Base-by-base conservation (phyloP, 2,113 vertebrate genomes). In the Dolichotis patagonum region DNA sequence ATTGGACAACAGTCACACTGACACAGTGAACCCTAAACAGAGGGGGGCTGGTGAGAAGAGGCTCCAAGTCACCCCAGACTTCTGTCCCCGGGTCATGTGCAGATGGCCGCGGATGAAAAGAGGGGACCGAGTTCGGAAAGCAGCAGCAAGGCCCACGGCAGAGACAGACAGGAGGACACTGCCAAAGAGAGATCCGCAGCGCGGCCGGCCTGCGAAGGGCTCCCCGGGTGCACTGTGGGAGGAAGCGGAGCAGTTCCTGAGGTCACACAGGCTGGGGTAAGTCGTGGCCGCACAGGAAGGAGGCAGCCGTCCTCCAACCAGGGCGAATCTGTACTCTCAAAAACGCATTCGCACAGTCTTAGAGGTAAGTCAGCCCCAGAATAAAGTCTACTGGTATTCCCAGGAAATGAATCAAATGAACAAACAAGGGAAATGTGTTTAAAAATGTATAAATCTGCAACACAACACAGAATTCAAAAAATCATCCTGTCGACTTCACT, bases 401-500 rank as follows among this genome's bases (percentile, higher is more conserved):
- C 35, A 73, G 28, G 20, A 85, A 75, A 83, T 93, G 35, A 91
- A 7, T 77, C 82, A 93, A 30, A 56, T 58, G 30, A 38, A 58
- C 28, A 75, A 71, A 83, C 14, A 54, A 85, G 17, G n/a, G 58
- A 56, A 69, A 62, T 82, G 60, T 71, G 52, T 75, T 75, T 13
- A 52, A 90, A 60, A 32, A 78, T 49, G 24, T 56, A 82, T 12
- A 92, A 71, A 91, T 35, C 49, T 32, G 71, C 30, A 93, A 94
- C 62, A 41, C 35, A 85, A 82, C 13, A 62, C 49, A 91, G 93
- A 93, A 93, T 87, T 91, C 41, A 91, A 26, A 32, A 71, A 89
- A 58, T 46, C 14, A 78, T 56, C 73, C 67, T 86, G 20, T 43
- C 17, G 7, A 87, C 69, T 86, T 52, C 60, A 71, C 26, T 73